A percentile compares a stretch with the other conserved stretches of the same genome.
These are phyloP conservation scores for Proctacanthus coquilletti DNA, from an alignment of 1,140 invertebrate genomes.

Conservation along the genomic window DNA sequence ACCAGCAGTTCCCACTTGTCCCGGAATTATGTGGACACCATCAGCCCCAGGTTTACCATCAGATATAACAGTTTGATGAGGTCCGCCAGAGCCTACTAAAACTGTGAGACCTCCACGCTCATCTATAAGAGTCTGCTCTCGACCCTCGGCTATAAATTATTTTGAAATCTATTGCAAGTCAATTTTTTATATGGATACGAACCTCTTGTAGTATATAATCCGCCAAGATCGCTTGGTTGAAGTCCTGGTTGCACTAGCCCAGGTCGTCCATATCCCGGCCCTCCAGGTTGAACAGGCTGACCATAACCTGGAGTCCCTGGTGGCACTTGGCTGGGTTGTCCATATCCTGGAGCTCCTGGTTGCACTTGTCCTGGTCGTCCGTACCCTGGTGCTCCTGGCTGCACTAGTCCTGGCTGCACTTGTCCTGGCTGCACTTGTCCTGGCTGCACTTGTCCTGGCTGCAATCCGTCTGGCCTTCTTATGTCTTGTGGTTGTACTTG, in stretches of 20 bases:
- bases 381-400: slow-evolving; percentile 1
- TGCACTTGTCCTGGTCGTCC: not conserved
- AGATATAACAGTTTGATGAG: not conserved
- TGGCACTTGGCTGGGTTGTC: not conserved
- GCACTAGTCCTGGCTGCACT: not conserved
- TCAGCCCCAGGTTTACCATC: not conserved
- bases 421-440: slow-evolving; percentile 1
- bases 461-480: not conserved
- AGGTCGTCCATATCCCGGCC: not conserved
- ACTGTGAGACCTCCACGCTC: not conserved
- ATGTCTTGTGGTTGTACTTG: not conserved
- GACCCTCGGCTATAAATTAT: not conserved
- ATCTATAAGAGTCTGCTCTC: slow-evolving; percentile 1
- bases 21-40: not conserved
- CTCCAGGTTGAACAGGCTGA: not conserved
- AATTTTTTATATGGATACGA: too few species aligned
- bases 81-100: slow-evolving; percentile 1
- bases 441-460: not conserved
- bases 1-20: not conserved
- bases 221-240: not conserved
- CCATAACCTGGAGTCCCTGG: too few species aligned
- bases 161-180: too few species aligned
- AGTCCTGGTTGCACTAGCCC: not conserved
- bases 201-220: not conserved
- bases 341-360: too few species aligned